Evolutionary conservation across 2,113 vertebrate species (phyloP).

Genomic region (Holacanthus passer): DNA sequence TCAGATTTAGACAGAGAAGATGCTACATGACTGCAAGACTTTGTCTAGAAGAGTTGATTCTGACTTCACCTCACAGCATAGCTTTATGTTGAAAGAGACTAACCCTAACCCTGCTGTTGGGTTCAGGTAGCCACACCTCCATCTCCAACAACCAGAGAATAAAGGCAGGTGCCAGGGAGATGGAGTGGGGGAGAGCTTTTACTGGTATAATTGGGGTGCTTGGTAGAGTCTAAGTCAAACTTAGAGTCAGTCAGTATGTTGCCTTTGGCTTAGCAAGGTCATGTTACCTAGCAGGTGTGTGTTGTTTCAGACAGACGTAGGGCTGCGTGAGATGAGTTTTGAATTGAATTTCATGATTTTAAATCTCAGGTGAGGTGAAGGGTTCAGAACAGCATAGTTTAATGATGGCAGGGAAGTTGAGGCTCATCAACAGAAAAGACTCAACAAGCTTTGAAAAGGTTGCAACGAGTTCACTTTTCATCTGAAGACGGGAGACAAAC

Average conservation of each 20-base stretch:
- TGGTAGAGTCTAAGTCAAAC: slow-evolving; percentile 10
- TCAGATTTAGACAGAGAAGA: slow-evolving; percentile 41
- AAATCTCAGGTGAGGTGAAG: slow-evolving; percentile 7
- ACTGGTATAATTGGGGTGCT: neutral
- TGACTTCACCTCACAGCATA: slow-evolving; percentile 35
- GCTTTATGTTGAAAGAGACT: slow-evolving; percentile 61
- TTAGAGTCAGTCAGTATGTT: slow-evolving; percentile 1
- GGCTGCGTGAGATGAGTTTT: neutral
- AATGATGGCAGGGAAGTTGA: slow-evolving; percentile 7
- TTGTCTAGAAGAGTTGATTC: slow-evolving; percentile 14
- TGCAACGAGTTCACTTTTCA: neutral
- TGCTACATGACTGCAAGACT: slow-evolving; percentile 34
- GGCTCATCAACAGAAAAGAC: neutral
- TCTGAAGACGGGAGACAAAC: neutral
- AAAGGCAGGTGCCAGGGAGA: neutral
- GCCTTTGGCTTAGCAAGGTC: slow-evolving; percentile 9
- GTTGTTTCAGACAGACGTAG: neutral
- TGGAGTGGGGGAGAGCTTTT: neutral
- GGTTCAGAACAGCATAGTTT: neutral
- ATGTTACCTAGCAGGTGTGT: neutral
- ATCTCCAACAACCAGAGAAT: neutral
- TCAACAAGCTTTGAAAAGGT: slow-evolving; percentile 14
- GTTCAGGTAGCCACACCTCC: slow-evolving; percentile 16
- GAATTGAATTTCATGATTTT: slow-evolving; percentile 25
- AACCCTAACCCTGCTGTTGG: slow-evolving; percentile 61